Evolutionary conservation across 2,113 vertebrate genomes (phyloP).

Genomic region (Gobiocypris rarus): DNA sequence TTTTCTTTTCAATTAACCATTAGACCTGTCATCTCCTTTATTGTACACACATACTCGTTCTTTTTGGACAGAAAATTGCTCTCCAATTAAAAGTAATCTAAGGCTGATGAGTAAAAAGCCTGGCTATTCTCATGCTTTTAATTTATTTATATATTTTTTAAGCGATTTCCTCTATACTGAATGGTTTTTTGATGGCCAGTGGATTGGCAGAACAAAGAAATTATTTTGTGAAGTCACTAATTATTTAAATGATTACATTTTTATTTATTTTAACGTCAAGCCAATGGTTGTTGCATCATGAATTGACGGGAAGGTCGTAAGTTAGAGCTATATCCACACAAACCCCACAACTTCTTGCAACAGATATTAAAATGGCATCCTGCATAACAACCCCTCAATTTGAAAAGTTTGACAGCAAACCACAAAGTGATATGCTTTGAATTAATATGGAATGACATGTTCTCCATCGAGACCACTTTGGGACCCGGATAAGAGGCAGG

Average conservation of each 20-base stretch:
- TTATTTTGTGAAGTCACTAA: slow-evolving; percentile 74
- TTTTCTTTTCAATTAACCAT: slow-evolving; percentile 73
- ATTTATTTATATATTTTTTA: slow-evolving; percentile 65
- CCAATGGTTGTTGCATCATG: slow-evolving; percentile 65
- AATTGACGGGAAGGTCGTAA: slow-evolving; percentile 74
- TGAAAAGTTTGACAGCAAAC: neutral
- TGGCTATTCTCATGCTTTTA: slow-evolving; percentile 64
- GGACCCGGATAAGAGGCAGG: slow-evolving; percentile 45
- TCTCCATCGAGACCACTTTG: slow-evolving; percentile 20
- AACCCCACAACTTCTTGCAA: slow-evolving; percentile 24
- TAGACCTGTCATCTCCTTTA: slow-evolving; percentile 74
- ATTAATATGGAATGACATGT: slow-evolving; percentile 20
- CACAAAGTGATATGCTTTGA: slow-evolving; percentile 2
- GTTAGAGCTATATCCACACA: slow-evolving; percentile 59
- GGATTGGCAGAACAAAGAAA: slow-evolving; percentile 78
- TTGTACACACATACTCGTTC: slow-evolving; percentile 44
- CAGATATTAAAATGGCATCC: neutral
- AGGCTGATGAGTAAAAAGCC: slow-evolving; percentile 76
- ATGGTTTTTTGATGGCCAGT: slow-evolving; percentile 68
- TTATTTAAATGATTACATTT: slow-evolving; percentile 79
- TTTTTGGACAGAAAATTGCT: slow-evolving; percentile 73
- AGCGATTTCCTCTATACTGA: slow-evolving; percentile 59
- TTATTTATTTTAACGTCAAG: slow-evolving; percentile 79
- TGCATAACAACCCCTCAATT: neutral
- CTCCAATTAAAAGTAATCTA: slow-evolving; percentile 81